Conservation (phyloP, 2,888 invertebrate species). For the Caradrina clavipalpis region DNA sequence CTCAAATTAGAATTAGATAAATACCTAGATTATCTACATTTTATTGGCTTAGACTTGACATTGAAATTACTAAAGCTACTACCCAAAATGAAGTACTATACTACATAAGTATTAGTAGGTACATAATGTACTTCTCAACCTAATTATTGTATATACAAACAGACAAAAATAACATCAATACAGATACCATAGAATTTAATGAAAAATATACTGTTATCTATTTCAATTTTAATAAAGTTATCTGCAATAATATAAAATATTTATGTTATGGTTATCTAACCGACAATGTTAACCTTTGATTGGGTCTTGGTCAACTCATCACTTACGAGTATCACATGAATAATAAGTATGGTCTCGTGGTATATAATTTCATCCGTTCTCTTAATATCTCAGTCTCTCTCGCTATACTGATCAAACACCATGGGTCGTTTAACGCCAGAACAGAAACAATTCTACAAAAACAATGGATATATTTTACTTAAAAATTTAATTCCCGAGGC, state of each 20-base stretch:
- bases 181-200: background rate
- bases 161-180: no score
- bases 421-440: conserved; percentile 81
- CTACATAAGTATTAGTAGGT: no score
- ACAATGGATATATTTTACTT: conserved; percentile 90
- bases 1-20: background rate
- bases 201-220: conserved; percentile 1
- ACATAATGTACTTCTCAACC: no score
- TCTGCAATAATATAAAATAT: conserved; percentile 27
- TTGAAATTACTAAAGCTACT: no score
- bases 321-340: conserved; percentile 2
- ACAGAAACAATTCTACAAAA: conserved; percentile 87
- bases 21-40: background rate
- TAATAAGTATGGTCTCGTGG: conserved; percentile 7
- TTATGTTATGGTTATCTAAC: conserved; percentile 30
- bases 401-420: conserved; percentile 2
- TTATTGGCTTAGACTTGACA: background rate
- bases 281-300: conserved; percentile 39
- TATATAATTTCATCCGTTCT: conserved; percentile 28
- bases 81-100: no score
- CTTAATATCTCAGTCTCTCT: conserved; percentile 14
- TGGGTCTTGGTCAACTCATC: conserved; percentile 24
- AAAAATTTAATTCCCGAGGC: conserved; percentile 82
- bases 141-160: no score
- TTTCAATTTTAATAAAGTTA: conserved; percentile 31